Percentiles rank a stretch among this genome's conserved stretches.
Evolutionary conservation across 2,888 invertebrate genomes (phyloP).

Genomic region (Cerastis rubricosa): DNA sequence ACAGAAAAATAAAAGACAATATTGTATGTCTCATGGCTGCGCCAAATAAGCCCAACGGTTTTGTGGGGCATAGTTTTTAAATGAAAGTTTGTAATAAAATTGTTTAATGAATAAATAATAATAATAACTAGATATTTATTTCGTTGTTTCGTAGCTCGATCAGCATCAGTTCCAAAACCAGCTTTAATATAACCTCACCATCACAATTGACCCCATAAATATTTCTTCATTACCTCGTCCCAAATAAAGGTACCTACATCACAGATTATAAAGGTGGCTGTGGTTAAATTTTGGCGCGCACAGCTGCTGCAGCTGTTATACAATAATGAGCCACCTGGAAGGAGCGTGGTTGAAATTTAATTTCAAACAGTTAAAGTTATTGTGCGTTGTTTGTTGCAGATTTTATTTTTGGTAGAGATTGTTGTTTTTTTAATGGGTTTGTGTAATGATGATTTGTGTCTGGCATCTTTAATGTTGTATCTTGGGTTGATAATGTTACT

Average conservation of each 20-base stretch:
- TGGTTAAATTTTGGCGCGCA: slow-evolving; percentile 78
- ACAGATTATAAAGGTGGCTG: slow-evolving; percentile 62
- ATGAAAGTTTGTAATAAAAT: too few species aligned
- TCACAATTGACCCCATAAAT: slow-evolving; percentile 8
- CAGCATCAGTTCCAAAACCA: background rate
- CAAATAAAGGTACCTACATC: slow-evolving; percentile 39
- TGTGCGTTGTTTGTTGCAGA: slow-evolving; percentile 53
- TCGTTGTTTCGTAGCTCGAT: background rate
- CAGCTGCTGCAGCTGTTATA: slow-evolving; percentile 63
- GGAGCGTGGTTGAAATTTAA: slow-evolving; percentile 64
- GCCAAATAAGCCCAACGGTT: too few species aligned
- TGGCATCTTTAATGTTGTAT: background rate
- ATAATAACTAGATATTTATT: background rate
- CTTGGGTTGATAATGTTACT: background rate
- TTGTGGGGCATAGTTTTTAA: too few species aligned
- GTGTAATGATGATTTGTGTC: background rate
- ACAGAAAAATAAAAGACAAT: too few species aligned
- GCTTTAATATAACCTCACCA: background rate
- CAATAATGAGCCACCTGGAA: slow-evolving; percentile 71
- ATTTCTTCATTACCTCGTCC: slow-evolving; percentile 34
- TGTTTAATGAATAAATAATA: too few species aligned
- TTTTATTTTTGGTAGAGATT: slow-evolving; percentile 27
- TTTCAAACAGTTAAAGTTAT: slow-evolving; percentile 62
- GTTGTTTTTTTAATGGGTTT: background rate
- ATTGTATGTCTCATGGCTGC: too few species aligned